These are phyloP conservation scores for Cheiracanthium punctorium DNA, from an alignment of 2,888 invertebrate genomes.

Conservation along the genomic window DNA sequence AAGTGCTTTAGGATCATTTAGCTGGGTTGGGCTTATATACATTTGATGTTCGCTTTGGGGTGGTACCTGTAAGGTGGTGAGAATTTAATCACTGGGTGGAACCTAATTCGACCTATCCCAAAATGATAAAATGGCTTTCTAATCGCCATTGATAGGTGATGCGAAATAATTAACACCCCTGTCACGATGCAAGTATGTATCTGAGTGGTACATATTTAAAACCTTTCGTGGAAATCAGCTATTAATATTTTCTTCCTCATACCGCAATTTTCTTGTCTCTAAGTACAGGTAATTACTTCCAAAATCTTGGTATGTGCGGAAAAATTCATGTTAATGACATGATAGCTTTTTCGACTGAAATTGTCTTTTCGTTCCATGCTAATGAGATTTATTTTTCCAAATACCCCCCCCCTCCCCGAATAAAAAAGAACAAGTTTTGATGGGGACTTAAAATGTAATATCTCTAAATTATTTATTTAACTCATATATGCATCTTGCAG, in stretches of 20 bases:
- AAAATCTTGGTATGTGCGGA: background rate
- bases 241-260: slow-evolving; percentile 33
- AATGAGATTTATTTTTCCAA: too few relatives aligned
- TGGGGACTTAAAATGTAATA: too few relatives aligned
- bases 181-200: slow-evolving; percentile 31
- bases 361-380: too few relatives aligned
- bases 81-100: slow-evolving; percentile 61
- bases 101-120: slow-evolving; percentile 50
- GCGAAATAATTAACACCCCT: slow-evolving; percentile 61
- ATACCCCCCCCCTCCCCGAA: too few relatives aligned
- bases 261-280: slow-evolving; percentile 43
- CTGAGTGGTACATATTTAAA: slow-evolving; percentile 54
- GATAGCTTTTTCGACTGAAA: too few relatives aligned
- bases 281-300: slow-evolving; percentile 41
- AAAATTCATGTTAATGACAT: background rate
- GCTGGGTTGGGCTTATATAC: slow-evolving; percentile 51
- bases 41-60: slow-evolving; percentile 34
- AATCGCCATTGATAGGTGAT: slow-evolving; percentile 61
- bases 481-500: too few relatives aligned
- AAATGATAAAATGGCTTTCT: slow-evolving; percentile 45
- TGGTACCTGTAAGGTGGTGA: slow-evolving; percentile 45
- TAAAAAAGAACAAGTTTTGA: too few relatives aligned
- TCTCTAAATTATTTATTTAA: too few relatives aligned
- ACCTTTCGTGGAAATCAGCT: slow-evolving; percentile 43
- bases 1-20: slow-evolving; percentile 28